Base-by-base conservation (phyloP, 2,888 invertebrate genomes). In the Rhamphomyia laevipes region DNA sequence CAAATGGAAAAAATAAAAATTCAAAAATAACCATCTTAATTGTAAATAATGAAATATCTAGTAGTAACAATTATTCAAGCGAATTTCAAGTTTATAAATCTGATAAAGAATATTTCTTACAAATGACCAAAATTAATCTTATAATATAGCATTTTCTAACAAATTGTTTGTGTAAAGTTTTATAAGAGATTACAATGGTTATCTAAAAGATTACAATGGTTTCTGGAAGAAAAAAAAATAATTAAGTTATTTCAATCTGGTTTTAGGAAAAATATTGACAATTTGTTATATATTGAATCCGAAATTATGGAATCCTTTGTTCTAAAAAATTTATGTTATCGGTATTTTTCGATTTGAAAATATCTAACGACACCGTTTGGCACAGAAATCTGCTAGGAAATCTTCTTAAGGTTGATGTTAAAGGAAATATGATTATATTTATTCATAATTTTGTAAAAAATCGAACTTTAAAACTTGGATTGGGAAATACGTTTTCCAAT, bases 311-410 rank as follows among this genome's bases (percentile, higher is more conserved):
- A 47, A 16, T 3, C 38, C 13, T 43, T 27, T 37, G 12, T 16
- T 7, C 33, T n/a, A 48, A 27, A 12, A 40, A 47, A 23, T 43
- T 4, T 12, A 17, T 47, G 11, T 11, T 47, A 27, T 21, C 33
- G 15, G 16, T 31, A 21, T 47, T 47, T 23, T 47, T 47, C 43
- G 33, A 47, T 16, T 23, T 47, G 15, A 47, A 47, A 30, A 48
- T 43, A 27, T 18, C 38, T 3, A 43, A 48, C 3, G 48, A 35
- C 9, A 35, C n/a, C 4, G n/a, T 35, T n/a, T 35, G 35, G n/a
- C 13, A 35, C 5, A 35, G 35, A 35, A n/a, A n/a, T 13, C 4
- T 35, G 13, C 7, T 35, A 35, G 35, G 13, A 13, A 13, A 35
- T n/a, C 12, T 35, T 13, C 11, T 13, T 13, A 6, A 33, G 2